Conservation (phyloP, 2,113 vertebrate species). For the Triplophysa siluroides region DNA sequence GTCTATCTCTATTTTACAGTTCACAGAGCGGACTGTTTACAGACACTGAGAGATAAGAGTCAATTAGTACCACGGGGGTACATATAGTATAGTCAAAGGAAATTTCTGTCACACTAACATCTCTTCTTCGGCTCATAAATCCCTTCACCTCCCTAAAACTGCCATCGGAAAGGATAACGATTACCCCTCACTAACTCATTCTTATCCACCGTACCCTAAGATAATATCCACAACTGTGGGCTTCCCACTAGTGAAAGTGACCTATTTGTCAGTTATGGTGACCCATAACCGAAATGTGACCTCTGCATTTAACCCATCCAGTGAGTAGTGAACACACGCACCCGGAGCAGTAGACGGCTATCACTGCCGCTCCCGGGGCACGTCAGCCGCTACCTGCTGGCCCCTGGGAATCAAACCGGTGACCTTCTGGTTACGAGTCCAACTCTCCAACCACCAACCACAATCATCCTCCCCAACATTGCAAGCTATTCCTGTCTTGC, state of each 20-base stretch:
- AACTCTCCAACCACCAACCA: too few relatives aligned
- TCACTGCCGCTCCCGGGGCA: too few relatives aligned
- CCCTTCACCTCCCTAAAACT: slow-evolving; percentile 16
- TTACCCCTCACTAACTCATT: not conserved
- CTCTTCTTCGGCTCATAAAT: slow-evolving; percentile 30
- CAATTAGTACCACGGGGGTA: slow-evolving; percentile 2
- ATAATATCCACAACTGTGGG: slow-evolving; percentile 22
- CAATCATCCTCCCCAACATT: not conserved
- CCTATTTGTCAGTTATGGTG: too few relatives aligned
- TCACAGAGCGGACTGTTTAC: slow-evolving; percentile 41
- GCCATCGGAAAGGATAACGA: too few relatives aligned
- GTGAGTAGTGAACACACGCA: too few relatives aligned
- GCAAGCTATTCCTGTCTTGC: not conserved
- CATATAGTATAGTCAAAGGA: slow-evolving; percentile 36
- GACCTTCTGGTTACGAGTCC: too few relatives aligned
- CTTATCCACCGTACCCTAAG: slow-evolving; percentile 15
- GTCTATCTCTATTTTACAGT: slow-evolving; percentile 38
- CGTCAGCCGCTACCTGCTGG: too few relatives aligned
- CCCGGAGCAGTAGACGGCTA: too few relatives aligned
- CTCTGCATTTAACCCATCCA: too few relatives aligned
- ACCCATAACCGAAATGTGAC: too few relatives aligned
- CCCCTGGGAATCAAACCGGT: too few relatives aligned
- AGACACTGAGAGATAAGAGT: slow-evolving; percentile 35
- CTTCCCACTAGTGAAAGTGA: not conserved
- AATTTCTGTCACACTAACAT: slow-evolving; percentile 17